These are phyloP conservation scores for Lasioglossum marginatum DNA, from an alignment of 2,888 invertebrate species.

Conservation along the genomic window DNA sequence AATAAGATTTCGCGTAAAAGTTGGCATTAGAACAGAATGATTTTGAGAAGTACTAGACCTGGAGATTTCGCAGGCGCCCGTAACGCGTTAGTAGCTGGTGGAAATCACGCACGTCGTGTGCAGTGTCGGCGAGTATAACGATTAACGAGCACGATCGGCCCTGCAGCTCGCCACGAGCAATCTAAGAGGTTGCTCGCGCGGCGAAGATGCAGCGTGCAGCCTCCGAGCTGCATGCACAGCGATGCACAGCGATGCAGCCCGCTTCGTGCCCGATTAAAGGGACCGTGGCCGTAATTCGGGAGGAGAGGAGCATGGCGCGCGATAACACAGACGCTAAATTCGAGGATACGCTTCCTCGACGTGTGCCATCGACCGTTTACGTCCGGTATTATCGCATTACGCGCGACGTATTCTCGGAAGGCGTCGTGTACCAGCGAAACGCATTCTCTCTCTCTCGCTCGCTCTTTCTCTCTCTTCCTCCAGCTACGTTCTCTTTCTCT, in stretches of 20 bases:
- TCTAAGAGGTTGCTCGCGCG: background rate
- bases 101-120: background rate
- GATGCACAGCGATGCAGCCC: background rate
- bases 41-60: background rate
- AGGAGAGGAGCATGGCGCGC: slow-evolving; percentile 31
- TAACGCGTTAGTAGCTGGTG: background rate
- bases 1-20: background rate
- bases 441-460: background rate
- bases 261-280: slow-evolving; percentile 57
- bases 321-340: slow-evolving; percentile 56
- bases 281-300: slow-evolving; percentile 43
- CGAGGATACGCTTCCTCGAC: slow-evolving; percentile 33
- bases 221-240: background rate
- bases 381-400: slow-evolving; percentile 45
- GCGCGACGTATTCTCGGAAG: slow-evolving; percentile 44
- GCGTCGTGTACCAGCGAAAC: background rate
- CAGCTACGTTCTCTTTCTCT: no score
- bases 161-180: background rate
- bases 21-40: background rate
- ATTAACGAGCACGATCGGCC: slow-evolving; percentile 26
- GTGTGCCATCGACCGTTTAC: slow-evolving; percentile 50
- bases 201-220: background rate
- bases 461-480: background rate
- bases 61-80: background rate
- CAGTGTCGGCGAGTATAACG: slow-evolving; percentile 3